A percentile compares a stretch with the other conserved stretches of the same genome.
Evolutionary conservation across 2,888 invertebrate genomes (phyloP).

Genomic region (Camponotus fellah): DNA sequence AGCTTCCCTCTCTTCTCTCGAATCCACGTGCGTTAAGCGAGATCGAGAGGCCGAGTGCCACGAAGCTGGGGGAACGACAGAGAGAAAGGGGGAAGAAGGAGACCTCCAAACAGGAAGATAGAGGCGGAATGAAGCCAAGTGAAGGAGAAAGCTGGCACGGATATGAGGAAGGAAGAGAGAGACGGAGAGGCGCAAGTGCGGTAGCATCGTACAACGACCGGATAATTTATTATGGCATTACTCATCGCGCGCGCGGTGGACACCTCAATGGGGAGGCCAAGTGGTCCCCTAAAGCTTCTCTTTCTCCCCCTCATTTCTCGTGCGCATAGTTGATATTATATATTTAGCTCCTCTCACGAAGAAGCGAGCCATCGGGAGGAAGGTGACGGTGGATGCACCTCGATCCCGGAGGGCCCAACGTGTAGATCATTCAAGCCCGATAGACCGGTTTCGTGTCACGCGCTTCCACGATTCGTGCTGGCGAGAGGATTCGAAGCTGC

Average conservation of each 20-base stretch:
- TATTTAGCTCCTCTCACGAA: slow-evolving; percentile 64
- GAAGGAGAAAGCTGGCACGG: slow-evolving; percentile 50
- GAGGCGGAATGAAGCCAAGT: slow-evolving; percentile 7
- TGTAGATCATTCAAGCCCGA: slow-evolving; percentile 70
- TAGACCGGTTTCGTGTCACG: slow-evolving; percentile 75
- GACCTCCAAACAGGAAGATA: not conserved
- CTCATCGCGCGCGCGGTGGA: slow-evolving; percentile 78
- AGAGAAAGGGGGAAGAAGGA: slow-evolving; percentile 24
- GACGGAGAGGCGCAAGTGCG: slow-evolving; percentile 71
- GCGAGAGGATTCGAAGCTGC: slow-evolving; percentile 60
- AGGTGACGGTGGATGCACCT: slow-evolving; percentile 69
- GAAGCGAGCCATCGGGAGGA: slow-evolving; percentile 37
- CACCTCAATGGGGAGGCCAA: slow-evolving; percentile 79
- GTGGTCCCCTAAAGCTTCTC: slow-evolving; percentile 40
- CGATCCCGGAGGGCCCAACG: slow-evolving; percentile 60
- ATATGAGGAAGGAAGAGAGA: slow-evolving; percentile 40
- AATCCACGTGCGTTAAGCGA: slow-evolving; percentile 34
- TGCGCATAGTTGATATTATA: slow-evolving; percentile 74
- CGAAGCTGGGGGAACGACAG: slow-evolving; percentile 11
- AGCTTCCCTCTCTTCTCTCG: slow-evolving; percentile 3
- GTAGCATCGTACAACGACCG: slow-evolving; percentile 70
- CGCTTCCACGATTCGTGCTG: slow-evolving; percentile 54
- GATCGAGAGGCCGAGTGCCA: slow-evolving; percentile 27
- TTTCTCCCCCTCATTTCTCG: slow-evolving; percentile 15
- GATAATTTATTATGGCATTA: slow-evolving; percentile 84